Evolutionary conservation across 2,888 invertebrate species (phyloP).

Genomic region (Campoplex capitator): DNA sequence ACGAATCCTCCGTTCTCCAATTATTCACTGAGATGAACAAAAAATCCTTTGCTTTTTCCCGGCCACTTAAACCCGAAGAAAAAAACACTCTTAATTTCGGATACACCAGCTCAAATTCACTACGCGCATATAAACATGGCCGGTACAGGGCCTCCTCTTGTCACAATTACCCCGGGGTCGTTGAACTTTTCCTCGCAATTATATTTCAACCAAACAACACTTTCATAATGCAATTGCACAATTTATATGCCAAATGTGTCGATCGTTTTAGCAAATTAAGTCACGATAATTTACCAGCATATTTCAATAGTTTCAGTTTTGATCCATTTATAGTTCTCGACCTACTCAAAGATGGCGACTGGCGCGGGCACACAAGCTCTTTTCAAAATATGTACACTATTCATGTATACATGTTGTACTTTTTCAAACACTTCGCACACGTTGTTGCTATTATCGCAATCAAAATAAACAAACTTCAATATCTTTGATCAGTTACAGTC

Average conservation of each 20-base stretch:
- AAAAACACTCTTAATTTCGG: slow-evolving; percentile 69
- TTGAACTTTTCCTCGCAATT: slow-evolving; percentile 78
- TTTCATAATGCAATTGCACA: slow-evolving; percentile 29
- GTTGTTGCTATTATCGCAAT: not conserved
- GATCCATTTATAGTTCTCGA: slow-evolving; percentile 78
- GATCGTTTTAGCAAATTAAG: slow-evolving; percentile 17
- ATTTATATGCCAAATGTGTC: slow-evolving; percentile 17
- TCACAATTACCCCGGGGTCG: slow-evolving; percentile 81
- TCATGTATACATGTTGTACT: not conserved
- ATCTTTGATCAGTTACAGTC: not conserved
- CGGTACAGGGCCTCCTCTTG: slow-evolving; percentile 78
- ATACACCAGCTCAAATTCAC: slow-evolving; percentile 77
- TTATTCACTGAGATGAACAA: slow-evolving; percentile 13
- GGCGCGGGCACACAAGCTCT: slow-evolving; percentile 2
- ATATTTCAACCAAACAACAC: not conserved
- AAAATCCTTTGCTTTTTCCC: slow-evolving; percentile 46
- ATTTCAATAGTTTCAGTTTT: slow-evolving; percentile 73
- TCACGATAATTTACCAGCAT: slow-evolving; percentile 31
- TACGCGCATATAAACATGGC: slow-evolving; percentile 83
- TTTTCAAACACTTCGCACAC: not conserved
- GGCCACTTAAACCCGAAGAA: slow-evolving; percentile 38
- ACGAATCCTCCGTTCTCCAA: slow-evolving; percentile 25
- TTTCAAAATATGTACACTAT: slow-evolving; percentile 22
- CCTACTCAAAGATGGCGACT: slow-evolving; percentile 74
- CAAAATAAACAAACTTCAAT: slow-evolving; percentile 17